Base-by-base conservation (phyloP, 2,888 invertebrate genomes). In the Cyclophora albipunctata region DNA sequence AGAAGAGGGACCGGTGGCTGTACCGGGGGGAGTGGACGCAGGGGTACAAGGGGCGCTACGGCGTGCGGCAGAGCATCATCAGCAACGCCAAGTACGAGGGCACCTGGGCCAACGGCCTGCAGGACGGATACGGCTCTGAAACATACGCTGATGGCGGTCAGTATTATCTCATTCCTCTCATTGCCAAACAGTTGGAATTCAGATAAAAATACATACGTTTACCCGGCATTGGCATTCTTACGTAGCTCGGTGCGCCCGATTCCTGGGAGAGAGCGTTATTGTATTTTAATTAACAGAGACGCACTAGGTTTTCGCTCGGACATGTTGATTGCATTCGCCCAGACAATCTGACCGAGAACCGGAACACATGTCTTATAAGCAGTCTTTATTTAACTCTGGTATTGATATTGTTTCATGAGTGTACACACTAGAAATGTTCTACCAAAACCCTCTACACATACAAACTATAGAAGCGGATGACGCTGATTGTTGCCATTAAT, bases 51-150 rank as follows among this genome's bases (percentile, higher is more conserved):
- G 99, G 99, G 47, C 95, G 99, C 60, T 99, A 99, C 88, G 99
- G 99, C 42, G 97, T 98, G 49, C 92, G 99, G 52, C 97, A 98
- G 85, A 98, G 98, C 73, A 94, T 96, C 58, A 95, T 97, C 58
- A 98, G 98, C 66, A 96, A 96, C 65, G 98, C 98, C 71, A 96
- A 96, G 84, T 98, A 98, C 89, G 97, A 98, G 84, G 98, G 98
- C 73, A 98, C 98, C 58, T 99, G 99, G 99, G 97, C 98, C 64
- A 96, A 96, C 70, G 99, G 99, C 63, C 93, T 99, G 56, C 99
- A 99, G 87, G 99, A 99, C 82, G 99, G 99, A 66, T 99, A 99
- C 88, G 99, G 99, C 66, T 98, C 98, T 47, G 99, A 99, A 90
- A 98, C 98, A 55, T 99, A 99, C 84, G 98, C 98, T 54, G 99